Evolutionary conservation across 2,113 vertebrate genomes (phyloP).

Genomic region (Triplophysa dalaica): DNA sequence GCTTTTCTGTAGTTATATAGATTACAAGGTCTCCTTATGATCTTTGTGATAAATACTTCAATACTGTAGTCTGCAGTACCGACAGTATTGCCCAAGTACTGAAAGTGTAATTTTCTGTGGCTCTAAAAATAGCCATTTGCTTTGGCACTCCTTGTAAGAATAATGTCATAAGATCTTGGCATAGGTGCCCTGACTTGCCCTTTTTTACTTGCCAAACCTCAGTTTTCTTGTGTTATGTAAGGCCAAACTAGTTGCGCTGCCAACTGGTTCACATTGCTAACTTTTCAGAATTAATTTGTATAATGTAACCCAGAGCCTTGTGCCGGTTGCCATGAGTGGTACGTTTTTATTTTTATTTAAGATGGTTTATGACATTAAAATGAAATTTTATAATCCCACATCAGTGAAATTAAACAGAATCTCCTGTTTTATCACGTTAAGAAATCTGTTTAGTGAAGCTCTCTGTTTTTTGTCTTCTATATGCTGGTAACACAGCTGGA

Average conservation of each 20-base stretch:
- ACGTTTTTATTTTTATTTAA: not conserved
- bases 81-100: not conserved
- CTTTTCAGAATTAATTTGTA: not conserved
- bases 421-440: constrained; percentile 8
- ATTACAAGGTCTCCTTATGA: not conserved
- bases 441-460: constrained; percentile 14
- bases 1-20: not conserved
- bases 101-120: not conserved
- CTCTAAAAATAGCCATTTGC: constrained; percentile 2
- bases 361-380: not conserved
- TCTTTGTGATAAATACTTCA: not conserved
- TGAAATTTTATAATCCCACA: not conserved
- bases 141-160: not conserved
- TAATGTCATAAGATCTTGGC: not conserved
- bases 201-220: not conserved
- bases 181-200: not conserved
- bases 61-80: not conserved
- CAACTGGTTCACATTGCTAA: not conserved
- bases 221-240: constrained; percentile 1
- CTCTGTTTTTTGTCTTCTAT: constrained; percentile 39
- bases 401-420: constrained; percentile 6
- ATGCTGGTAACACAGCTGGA: constrained; percentile 10
- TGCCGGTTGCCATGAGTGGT: not conserved
- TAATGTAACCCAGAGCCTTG: not conserved
- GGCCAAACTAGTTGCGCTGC: not conserved